These are phyloP conservation scores for Atta texana DNA, from an alignment of 1,140 invertebrate genomes.

Conservation along the genomic window DNA sequence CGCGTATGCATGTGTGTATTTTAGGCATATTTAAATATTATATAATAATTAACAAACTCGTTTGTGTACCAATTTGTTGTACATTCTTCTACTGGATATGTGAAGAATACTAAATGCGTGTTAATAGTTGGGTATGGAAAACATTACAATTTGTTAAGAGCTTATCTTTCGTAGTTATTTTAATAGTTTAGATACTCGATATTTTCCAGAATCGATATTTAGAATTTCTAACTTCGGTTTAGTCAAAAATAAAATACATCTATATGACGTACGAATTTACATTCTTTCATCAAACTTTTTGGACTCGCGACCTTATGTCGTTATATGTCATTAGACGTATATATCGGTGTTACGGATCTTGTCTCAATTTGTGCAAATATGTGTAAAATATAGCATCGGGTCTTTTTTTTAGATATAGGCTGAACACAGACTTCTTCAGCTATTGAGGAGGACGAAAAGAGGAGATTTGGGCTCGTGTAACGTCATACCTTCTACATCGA, in stretches of 20 bases:
- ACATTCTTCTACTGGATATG: background rate
- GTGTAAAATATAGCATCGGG: background rate
- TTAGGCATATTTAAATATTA: background rate
- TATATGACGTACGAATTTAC: background rate
- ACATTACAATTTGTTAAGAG: background rate
- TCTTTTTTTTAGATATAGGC: background rate
- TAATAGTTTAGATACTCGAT: background rate
- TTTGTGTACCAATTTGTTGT: background rate
- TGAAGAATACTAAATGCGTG: background rate
- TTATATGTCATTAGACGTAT: background rate
- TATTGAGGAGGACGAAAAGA: conserved; percentile 25
- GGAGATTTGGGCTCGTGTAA: conserved; percentile 7
- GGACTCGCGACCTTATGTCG: background rate
- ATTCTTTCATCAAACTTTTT: background rate
- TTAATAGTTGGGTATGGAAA: background rate
- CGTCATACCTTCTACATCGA: conserved; percentile 55
- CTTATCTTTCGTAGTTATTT: background rate
- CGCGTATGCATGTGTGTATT: background rate
- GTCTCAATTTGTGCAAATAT: background rate
- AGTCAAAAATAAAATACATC: background rate
- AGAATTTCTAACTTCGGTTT: background rate
- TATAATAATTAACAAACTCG: background rate
- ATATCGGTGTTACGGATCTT: background rate
- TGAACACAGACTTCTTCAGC: background rate
- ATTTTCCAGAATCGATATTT: background rate